Evolutionary conservation across 1,140 invertebrate genomes (phyloP), one percentile per base, ranked within the genome.

Genomic region (Neodiprion pinetum): DNA sequence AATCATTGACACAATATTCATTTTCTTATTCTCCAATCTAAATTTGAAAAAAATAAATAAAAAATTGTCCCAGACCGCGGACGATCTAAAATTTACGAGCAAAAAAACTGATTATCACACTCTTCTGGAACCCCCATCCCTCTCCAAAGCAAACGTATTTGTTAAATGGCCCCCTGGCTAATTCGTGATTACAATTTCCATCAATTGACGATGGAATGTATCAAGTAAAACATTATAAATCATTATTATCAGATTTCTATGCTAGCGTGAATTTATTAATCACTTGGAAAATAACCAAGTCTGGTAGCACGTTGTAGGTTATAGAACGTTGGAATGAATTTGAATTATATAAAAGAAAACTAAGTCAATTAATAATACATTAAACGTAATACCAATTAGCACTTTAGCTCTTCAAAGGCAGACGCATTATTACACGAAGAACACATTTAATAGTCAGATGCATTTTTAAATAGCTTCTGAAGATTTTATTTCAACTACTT

Each of bases 201-300:
- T 12, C 14, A 61, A 61, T 61, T 17, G 11, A 61, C 9, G 53
- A 61, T 17, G 53, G 11, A 61, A 17, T 5, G 53, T 61, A 61
- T n/a, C n/a, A 61, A 61, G 8, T n/a, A 61, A n/a, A 61, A 61
- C n/a, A 61, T 61, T 61, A 12, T 12, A 61, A 12, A 61, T 61
- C n/a, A 61, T 12, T 61, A 61, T 61, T n/a, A 11, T 12, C n/a
- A 61, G 53, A n/a, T 61, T 61, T 61, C 4, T 61, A 61, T 8
- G 53, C 53, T 61, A 61, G 53, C 53, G 53, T 61, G 53, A 61
- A 61, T 61, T 61, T 61, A 61, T 17, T 61, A 61, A 61, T 14
- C 53, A 61, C n/a, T 61, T 61, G 53, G 9, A 40, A 40, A 40
- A 61, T 61, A 61, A 61, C 5, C 53, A 17, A 61, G 53, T 61